phyloP scores from a whole-genome alignment of 2,113 vertebrate species.

The Isichthys henryi region DNA sequence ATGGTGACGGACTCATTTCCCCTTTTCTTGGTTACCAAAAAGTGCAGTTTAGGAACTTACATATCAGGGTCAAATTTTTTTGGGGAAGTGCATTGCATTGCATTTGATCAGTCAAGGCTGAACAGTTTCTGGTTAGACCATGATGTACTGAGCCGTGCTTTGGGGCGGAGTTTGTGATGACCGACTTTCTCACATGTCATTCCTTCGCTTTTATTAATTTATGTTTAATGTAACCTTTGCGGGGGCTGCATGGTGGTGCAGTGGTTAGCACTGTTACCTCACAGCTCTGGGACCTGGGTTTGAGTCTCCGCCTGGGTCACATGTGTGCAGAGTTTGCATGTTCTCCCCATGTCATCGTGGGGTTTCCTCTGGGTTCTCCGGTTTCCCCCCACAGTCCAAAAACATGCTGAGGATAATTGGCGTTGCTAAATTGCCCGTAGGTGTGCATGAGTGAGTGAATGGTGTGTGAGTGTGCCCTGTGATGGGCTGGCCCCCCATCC shows the following conservation, averaged over 20 bases:
- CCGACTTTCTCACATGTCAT: neutral
- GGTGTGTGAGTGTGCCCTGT: too few relatives aligned
- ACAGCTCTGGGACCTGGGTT: too few relatives aligned
- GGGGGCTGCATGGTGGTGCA: neutral
- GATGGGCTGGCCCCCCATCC: too few relatives aligned
- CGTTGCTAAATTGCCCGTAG: too few relatives aligned
- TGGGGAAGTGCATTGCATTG: neutral
- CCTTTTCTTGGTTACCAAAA: slow-evolving; percentile 15
- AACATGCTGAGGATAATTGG: too few relatives aligned
- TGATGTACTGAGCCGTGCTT: neutral
- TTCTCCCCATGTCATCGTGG: too few relatives aligned
- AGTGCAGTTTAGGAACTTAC: slow-evolving; percentile 15
- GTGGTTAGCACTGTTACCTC: too few relatives aligned
- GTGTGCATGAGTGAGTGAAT: too few relatives aligned
- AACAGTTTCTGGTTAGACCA: neutral
- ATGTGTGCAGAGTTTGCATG: too few relatives aligned
- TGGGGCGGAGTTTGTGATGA: neutral
- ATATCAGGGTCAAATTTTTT: neutral
- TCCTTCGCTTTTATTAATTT: neutral
- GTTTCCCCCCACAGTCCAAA: too few relatives aligned
- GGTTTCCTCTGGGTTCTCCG: too few relatives aligned
- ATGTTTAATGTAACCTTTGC: neutral
- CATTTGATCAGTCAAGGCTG: neutral
- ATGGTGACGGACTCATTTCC: slow-evolving; percentile 13
- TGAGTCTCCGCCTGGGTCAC: too few relatives aligned